A percentile compares a stretch with the other conserved stretches of the same genome.
These are phyloP conservation scores for Nylanderia fulva DNA, from an alignment of 1,140 invertebrate species.

Conservation along the genomic window DNA sequence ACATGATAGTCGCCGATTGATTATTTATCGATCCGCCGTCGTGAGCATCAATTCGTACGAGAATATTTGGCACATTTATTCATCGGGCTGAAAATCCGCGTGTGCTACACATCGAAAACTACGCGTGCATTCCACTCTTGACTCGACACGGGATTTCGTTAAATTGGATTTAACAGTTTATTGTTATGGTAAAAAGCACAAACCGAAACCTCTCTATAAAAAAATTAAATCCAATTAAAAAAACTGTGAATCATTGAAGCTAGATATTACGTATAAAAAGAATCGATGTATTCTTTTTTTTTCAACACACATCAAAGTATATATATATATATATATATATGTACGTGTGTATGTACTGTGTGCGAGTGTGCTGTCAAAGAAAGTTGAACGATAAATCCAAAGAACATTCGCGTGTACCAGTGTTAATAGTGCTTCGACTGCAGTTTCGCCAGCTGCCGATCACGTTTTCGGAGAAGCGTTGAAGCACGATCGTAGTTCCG, in stretches of 20 bases:
- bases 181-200: conserved; percentile 8
- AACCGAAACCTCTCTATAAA: too few species aligned
- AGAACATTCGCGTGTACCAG: background rate
- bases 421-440: conserved; percentile 21
- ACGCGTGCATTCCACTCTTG: background rate
- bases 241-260: background rate
- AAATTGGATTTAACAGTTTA: conserved; percentile 7
- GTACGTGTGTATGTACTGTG: background rate
- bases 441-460: conserved; percentile 39
- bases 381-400: conserved; percentile 48
- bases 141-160: background rate
- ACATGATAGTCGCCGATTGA: conserved; percentile 70
- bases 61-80: conserved; percentile 34
- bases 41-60: conserved; percentile 58
- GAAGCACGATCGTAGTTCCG: conserved; percentile 19
- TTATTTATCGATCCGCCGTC: conserved; percentile 68
- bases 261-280: background rate
- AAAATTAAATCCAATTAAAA: too few species aligned
- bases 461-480: conserved; percentile 25
- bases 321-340: too few species aligned
- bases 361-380: conserved; percentile 21
- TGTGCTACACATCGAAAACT: background rate
- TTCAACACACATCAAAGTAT: too few species aligned
- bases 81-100: conserved; percentile 11
- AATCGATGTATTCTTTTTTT: too few species aligned